phyloP scores from a whole-genome alignment of 2,888 invertebrate species.

The Seira musarum region DNA sequence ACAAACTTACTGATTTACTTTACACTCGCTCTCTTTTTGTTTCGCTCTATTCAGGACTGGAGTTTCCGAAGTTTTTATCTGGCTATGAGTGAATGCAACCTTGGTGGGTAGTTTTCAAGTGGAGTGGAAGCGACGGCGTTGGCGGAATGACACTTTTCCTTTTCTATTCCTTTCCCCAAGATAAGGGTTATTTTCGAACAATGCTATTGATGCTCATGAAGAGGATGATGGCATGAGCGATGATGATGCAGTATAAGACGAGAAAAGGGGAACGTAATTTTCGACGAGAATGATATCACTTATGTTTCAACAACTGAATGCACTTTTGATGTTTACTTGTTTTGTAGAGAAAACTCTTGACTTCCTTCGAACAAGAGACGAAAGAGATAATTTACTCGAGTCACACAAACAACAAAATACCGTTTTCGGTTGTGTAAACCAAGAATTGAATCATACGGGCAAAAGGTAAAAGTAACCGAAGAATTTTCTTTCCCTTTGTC shows the following conservation, averaged over 20 bases:
- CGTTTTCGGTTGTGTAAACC: no score
- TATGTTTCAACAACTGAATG: neutral
- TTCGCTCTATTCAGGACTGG: neutral
- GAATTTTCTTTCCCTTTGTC: no score
- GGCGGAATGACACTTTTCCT: constrained; percentile 1
- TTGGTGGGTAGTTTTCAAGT: neutral
- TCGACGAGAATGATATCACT: constrained; percentile 2
- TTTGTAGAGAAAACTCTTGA: neutral
- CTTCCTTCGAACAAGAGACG: neutral
- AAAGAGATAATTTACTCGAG: no score
- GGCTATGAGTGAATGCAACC: neutral
- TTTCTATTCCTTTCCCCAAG: neutral
- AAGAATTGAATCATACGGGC: no score
- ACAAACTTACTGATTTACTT: constrained; percentile 38
- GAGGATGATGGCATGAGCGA: neutral
- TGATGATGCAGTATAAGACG: neutral
- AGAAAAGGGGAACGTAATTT: neutral
- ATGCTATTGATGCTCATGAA: neutral
- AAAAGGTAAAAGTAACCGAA: no score
- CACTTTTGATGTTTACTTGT: constrained; percentile 9
- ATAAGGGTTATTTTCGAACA: constrained; percentile 9
- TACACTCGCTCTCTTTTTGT: constrained; percentile 16
- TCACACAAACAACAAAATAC: no score
- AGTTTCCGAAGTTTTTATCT: neutral
- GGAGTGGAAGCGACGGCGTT: neutral